Base-by-base conservation (phyloP, 2,888 invertebrate species). In the Aleiodes leptofemur region DNA sequence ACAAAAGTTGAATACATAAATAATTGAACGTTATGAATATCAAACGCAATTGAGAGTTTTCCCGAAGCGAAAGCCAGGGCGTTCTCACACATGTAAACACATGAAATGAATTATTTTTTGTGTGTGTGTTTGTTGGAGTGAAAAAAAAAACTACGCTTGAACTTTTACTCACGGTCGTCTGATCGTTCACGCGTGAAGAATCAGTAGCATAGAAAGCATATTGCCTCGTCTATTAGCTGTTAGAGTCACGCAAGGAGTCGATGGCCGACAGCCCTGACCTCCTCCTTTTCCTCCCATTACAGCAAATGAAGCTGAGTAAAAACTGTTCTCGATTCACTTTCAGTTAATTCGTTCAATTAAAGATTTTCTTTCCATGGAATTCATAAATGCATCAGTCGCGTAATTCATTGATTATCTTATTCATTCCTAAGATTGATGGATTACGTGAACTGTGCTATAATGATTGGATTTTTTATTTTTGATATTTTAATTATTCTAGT, bases 181-280 rank as follows among this genome's bases (percentile, higher is more conserved):
- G 72, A 76, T 74, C 76, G 74, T 79, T 77, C 73, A 74, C 76
- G 79, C 79, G 77, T 78, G 64, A 48, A 77, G 69, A 64, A 71
- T 73, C 29, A 71, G 70, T 69, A 73, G 76, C 66, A 74, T 80
- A 80, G 80, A 79, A 80, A 80, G 79, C 80, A 79, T 79, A 74
- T 77, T 43, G 76, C 70, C 71, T 59, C 68, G 69, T 73, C 57
- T 57, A 69, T 66, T 72, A 56, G 38, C 66, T 31, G 74, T 69
- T 77, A 23, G 38, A 59, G 72, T 74, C 77, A 77, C 78, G 74
- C 57, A 53, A 75, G 66, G 68, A 77, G 76, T 72, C 74, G 72
- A 23, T 76, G 71, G 53, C 55, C 72, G 59, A 38, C 70, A 38
- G 72, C 77, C 77, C 73, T 73, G 76, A 76, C 69, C 74, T 74